Conservation (phyloP, 2,888 invertebrate genomes). For the Drosophila merina region DNA sequence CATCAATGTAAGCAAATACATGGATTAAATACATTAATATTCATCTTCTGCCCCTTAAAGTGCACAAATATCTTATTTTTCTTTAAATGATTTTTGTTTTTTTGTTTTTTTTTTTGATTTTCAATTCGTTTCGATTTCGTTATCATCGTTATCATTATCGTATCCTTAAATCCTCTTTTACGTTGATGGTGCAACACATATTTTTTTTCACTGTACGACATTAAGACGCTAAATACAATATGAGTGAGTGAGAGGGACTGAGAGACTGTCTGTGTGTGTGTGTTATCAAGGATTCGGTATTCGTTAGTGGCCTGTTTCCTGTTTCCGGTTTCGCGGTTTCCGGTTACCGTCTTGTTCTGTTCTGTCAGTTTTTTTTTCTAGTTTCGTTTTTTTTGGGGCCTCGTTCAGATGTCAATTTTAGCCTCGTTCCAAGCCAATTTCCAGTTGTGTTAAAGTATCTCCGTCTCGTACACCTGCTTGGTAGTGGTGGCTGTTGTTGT, state of each 20-base stretch:
- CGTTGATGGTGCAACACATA: slow-evolving; percentile 1
- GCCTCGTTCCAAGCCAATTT: slow-evolving; percentile 83
- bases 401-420: slow-evolving; percentile 77
- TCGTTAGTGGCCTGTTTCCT: not conserved
- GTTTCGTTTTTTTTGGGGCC: not conserved
- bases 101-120: slow-evolving; percentile 36
- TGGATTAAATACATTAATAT: slow-evolving; percentile 39
- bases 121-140: slow-evolving; percentile 23
- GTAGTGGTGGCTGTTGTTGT: slow-evolving; percentile 53
- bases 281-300: not conserved
- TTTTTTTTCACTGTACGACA: slow-evolving; percentile 1
- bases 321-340: not conserved
- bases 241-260: not conserved
- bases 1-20: slow-evolving; percentile 38
- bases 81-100: slow-evolving; percentile 6
- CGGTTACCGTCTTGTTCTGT: too few species aligned
- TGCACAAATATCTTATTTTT: slow-evolving; percentile 5
- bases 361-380: not conserved
- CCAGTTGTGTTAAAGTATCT: slow-evolving; percentile 92
- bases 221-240: not conserved
- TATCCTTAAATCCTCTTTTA: too few species aligned
- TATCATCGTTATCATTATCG: not conserved
- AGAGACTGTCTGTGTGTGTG: not conserved
- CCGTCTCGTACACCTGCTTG: slow-evolving; percentile 95
- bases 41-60: not conserved